Evolutionary conservation across 2,797 vertebrate species (phyloP).

Genomic region (Halcyon leucocephala): DNA sequence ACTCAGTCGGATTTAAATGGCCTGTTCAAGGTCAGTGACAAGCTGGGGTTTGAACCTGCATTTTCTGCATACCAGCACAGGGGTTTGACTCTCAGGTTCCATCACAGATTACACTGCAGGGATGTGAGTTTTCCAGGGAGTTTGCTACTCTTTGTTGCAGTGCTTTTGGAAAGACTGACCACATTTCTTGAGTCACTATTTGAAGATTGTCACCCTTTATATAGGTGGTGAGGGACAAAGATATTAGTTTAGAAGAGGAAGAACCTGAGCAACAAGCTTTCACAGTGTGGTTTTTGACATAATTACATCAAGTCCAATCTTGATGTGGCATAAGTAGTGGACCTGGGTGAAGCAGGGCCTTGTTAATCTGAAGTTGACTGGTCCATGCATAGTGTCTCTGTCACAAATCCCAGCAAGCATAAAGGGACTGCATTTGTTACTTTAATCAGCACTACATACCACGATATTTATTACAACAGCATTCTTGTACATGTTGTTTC

Average conservation of each 20-base stretch:
- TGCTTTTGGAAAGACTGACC: neutral
- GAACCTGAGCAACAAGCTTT: neutral
- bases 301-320: neutral
- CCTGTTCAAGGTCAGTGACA: neutral
- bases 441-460: neutral
- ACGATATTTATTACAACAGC: neutral
- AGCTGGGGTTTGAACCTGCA: neutral
- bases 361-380: neutral
- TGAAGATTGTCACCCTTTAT: neutral
- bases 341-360: neutral
- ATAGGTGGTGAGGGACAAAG: neutral
- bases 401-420: neutral
- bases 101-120: neutral
- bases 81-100: neutral
- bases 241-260: neutral
- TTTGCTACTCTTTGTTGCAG: neutral
- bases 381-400: neutral
- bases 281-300: neutral
- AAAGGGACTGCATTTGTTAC: neutral
- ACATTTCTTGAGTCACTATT: neutral
- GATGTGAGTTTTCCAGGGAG: neutral
- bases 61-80: neutral
- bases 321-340: neutral
- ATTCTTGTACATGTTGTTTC: neutral
- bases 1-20: neutral